These are phyloP conservation scores for Hycleus phaleratus DNA, from an alignment of 1,140 invertebrate genomes.

Conservation along the genomic window DNA sequence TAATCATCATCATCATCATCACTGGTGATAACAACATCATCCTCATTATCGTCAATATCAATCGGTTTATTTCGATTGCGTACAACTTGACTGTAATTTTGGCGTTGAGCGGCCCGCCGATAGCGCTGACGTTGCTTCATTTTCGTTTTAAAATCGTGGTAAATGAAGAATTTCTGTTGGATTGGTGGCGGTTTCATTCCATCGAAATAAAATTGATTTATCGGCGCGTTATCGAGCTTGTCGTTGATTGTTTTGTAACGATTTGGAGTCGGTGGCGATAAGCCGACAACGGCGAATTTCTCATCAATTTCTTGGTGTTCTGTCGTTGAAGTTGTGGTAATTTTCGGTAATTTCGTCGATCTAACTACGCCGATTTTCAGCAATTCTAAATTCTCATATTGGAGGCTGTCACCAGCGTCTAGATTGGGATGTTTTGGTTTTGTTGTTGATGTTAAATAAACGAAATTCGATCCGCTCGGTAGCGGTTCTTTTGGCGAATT, in stretches of 20 bases:
- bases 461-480: neutral
- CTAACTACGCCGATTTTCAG: neutral
- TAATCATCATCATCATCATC: slow-evolving; percentile 36
- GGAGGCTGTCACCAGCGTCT: neutral
- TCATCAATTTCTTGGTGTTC: neutral
- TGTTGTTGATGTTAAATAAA: neutral
- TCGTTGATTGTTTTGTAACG: slow-evolving; percentile 22
- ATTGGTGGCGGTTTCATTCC: slow-evolving; percentile 34
- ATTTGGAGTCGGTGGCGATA: slow-evolving; percentile 16
- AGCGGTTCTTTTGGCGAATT: slow-evolving; percentile 11
- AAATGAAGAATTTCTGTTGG: slow-evolving; percentile 23
- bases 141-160: slow-evolving; percentile 21
- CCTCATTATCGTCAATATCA: slow-evolving; percentile 10
- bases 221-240: neutral
- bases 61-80: slow-evolving; percentile 18
- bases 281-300: slow-evolving; percentile 14
- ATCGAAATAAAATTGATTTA: slow-evolving; percentile 27
- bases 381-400: neutral
- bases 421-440: neutral
- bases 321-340: neutral
- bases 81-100: slow-evolving; percentile 22
- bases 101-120: slow-evolving; percentile 18
- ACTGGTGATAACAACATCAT: slow-evolving; percentile 12
- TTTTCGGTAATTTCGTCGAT: neutral
- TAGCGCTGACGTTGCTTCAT: neutral